Evolutionary conservation across 2,888 invertebrate genomes (phyloP).

Genomic region (Altica lythri): DNA sequence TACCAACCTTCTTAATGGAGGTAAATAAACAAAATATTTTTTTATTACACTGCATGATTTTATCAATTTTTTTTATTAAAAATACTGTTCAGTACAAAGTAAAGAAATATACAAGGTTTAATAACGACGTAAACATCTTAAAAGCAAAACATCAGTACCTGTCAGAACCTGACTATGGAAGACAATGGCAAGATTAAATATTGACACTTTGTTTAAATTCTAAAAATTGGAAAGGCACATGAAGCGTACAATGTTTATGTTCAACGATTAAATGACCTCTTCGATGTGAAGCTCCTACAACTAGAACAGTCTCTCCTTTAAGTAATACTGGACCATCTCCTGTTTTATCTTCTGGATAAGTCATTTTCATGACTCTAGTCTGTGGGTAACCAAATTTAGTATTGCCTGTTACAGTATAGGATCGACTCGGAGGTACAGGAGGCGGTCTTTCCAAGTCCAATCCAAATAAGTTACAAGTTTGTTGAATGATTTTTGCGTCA

Average conservation of each 20-base stretch:
- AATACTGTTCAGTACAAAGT: constrained; percentile 21
- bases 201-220: constrained; percentile 66
- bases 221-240: constrained; percentile 83
- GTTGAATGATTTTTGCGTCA: constrained; percentile 86
- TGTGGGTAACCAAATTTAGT: constrained; percentile 93
- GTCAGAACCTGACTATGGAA: constrained; percentile 17
- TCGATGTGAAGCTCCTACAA: constrained; percentile 83
- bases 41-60: constrained; percentile 4
- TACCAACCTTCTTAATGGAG: no score
- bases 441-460: constrained; percentile 90
- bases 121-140: constrained; percentile 7
- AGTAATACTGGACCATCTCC: constrained; percentile 67
- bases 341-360: constrained; percentile 68
- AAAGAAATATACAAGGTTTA: constrained; percentile 12
- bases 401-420: constrained; percentile 89
- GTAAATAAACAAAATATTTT: no score
- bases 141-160: constrained; percentile 24
- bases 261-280: constrained; percentile 89
- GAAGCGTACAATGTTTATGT: constrained; percentile 69
- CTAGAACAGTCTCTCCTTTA: constrained; percentile 86
- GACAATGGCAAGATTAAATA: constrained; percentile 49
- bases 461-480: constrained; percentile 88
- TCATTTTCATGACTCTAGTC: constrained; percentile 87
- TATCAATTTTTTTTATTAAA: constrained; percentile 2
- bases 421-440: constrained; percentile 86